Base-by-base conservation (phyloP, 2,113 vertebrate genomes). In the Neopipo cinnamomea region DNA sequence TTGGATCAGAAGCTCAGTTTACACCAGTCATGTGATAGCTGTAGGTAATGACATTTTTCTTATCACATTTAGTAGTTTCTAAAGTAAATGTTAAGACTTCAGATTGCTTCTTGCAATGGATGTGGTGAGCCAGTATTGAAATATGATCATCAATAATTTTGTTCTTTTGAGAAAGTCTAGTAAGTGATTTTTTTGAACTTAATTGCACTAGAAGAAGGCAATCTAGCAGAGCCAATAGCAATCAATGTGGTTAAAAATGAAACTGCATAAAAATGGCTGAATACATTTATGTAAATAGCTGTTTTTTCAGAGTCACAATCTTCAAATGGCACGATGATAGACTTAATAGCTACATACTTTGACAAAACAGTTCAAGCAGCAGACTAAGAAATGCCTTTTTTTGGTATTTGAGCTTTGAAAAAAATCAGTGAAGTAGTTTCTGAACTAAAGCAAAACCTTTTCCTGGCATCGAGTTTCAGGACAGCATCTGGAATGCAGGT, bases 201-300 rank as follows among this genome's bases (percentile, higher is more conserved):
- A 92, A 95, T 87, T 96, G 79, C 65, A 88, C 68, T 78, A 85
- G 47, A 68, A 91, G 84, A 91, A 90, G 56, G 92, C 90, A 96
- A 96, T 89, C 83, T 68, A 97, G 81, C 50, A 92, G 84, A 93
- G 75, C 71, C 93, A 87, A 93, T 80, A 97, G 91, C 85, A 97
- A 97, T 96, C 95, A 97, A 94, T 95, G 67, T 58, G 93, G 93
- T 95, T 96, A 96, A 94, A 95, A 88, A 85, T 73, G 74, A 96
- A 97, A 96, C 65, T 53, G 47, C n/a, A 94, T 84, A 81, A 84
- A 94, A 97, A 89, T 95, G 74, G 56, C 61, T 55, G 73, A 96
- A 95, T 71, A 85, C 82, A 87, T 96, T 95, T 89, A 82, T 90
- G 85, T 92, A 95, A 95, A 95, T 93, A 89, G 70, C 56, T 85